A percentile compares a stretch with the other conserved stretches of the same genome.
phyloP scores from a whole-genome alignment of 2,113 vertebrate genomes.

The Pipa parva region DNA sequence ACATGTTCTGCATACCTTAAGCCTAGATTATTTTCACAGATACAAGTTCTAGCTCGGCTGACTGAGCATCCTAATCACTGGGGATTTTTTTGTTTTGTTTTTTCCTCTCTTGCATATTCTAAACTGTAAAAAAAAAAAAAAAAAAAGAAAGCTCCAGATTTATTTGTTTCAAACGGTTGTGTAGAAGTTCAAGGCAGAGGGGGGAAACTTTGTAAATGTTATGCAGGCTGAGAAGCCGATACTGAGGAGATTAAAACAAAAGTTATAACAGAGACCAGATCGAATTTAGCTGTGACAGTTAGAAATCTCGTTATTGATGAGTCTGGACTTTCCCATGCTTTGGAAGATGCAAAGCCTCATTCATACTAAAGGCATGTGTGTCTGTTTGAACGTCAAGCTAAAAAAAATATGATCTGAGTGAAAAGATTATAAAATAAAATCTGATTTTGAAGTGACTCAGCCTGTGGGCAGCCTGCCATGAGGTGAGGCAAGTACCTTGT shows the following conservation, averaged over 20 bases:
- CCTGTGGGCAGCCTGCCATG: too few species aligned
- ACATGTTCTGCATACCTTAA: slow-evolving; percentile 20
- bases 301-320: neutral
- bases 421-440: too few species aligned
- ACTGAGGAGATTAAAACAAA: slow-evolving; percentile 1
- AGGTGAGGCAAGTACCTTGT: too few species aligned
- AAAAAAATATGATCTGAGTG: too few species aligned
- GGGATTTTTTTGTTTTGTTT: too few species aligned
- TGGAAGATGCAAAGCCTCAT: neutral
- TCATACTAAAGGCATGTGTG: neutral
- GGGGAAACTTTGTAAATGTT: slow-evolving; percentile 5
- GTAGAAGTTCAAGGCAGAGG: neutral
- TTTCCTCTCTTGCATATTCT: slow-evolving; percentile 17
- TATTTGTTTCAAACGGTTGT: slow-evolving; percentile 20
- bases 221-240: slow-evolving; percentile 5
- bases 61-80: slow-evolving; percentile 24
- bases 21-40: slow-evolving; percentile 7
- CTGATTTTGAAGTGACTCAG: too few species aligned
- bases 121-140: too few species aligned
- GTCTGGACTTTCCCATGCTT: neutral
- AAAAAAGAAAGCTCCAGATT: slow-evolving; percentile 1
- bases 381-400: too few species aligned
- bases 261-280: neutral
- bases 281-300: neutral
- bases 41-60: slow-evolving; percentile 30